Conservation (phyloP, 2,888 invertebrate species). For the Macropis europaea region DNA sequence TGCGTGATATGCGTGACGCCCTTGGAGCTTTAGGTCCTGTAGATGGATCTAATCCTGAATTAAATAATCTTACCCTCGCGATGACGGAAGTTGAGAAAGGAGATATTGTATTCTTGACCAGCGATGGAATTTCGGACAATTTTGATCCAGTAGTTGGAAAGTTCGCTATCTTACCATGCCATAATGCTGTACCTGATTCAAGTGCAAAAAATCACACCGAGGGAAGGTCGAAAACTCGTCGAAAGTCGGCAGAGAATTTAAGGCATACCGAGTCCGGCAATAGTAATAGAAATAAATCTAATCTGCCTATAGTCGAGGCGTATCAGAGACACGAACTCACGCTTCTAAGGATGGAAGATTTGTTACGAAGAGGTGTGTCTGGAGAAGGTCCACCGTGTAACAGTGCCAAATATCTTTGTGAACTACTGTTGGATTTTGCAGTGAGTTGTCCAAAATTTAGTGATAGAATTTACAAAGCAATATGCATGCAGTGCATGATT, state of each 20-base stretch:
- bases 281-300: conserved; percentile 73
- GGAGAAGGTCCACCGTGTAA: conserved; percentile 84
- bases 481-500: not conserved
- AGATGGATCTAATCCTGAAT: conserved; percentile 90
- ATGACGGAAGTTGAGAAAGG: conserved; percentile 89
- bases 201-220: conserved; percentile 58
- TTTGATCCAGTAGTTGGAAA: conserved; percentile 95
- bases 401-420: conserved; percentile 85
- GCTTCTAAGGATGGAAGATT: conserved; percentile 87
- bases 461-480: not conserved
- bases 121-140: conserved; percentile 95
- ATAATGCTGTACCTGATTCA: conserved; percentile 52
- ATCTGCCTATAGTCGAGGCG: conserved; percentile 86
- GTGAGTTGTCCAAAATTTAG: conserved; percentile 78
- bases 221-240: conserved; percentile 62
- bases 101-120: conserved; percentile 92
- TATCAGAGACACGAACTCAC: conserved; percentile 88
- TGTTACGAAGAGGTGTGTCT: conserved; percentile 85
- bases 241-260: conserved; percentile 68
- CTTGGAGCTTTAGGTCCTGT: conserved; percentile 93
- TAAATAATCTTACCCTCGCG: conserved; percentile 92
- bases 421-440: conserved; percentile 89
- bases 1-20: conserved; percentile 94
- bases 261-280: conserved; percentile 62
- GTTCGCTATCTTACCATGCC: conserved; percentile 84